Percentiles rank a stretch among this genome's conserved stretches.
These are phyloP conservation scores for Dasypus novemcinctus DNA, from an alignment of 2,113 vertebrate species.

Conservation along the genomic window DNA sequence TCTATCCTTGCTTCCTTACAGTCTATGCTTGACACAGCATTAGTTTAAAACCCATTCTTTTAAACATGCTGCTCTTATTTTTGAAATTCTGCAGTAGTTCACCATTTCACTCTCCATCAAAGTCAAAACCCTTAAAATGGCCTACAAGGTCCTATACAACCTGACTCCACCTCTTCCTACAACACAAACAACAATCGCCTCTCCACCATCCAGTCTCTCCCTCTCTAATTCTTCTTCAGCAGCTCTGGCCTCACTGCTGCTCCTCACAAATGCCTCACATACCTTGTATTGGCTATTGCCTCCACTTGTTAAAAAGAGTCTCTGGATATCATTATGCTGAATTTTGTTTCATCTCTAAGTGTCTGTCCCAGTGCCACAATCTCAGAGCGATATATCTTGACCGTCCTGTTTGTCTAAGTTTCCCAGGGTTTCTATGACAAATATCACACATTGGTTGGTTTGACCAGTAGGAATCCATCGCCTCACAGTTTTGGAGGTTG, in stretches of 20 bases:
- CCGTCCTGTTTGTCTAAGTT: too few species aligned
- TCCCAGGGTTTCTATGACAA: too few species aligned
- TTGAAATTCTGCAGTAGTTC: neutral
- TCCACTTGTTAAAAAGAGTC: neutral
- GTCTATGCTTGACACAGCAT: neutral
- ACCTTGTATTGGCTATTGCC: neutral
- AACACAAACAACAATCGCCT: neutral
- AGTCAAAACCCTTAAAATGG: neutral
- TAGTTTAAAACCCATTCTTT: neutral
- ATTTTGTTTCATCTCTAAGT: neutral
- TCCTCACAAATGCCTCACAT: neutral
- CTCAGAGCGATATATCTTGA: neutral
- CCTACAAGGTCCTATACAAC: neutral
- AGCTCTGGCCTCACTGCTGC: rapidly evolving
- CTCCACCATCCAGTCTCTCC: neutral
- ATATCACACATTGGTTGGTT: too few species aligned
- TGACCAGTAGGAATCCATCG: too few species aligned
- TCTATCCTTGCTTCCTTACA: neutral
- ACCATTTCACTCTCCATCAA: neutral
- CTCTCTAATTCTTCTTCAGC: neutral
- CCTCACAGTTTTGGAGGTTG: too few species aligned
- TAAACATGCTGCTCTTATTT: neutral
- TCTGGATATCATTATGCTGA: neutral
- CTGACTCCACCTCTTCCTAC: rapidly evolving
- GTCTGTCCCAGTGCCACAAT: neutral